Base-by-base conservation (phyloP, 2,888 invertebrate genomes). In the Spialia ferax region DNA sequence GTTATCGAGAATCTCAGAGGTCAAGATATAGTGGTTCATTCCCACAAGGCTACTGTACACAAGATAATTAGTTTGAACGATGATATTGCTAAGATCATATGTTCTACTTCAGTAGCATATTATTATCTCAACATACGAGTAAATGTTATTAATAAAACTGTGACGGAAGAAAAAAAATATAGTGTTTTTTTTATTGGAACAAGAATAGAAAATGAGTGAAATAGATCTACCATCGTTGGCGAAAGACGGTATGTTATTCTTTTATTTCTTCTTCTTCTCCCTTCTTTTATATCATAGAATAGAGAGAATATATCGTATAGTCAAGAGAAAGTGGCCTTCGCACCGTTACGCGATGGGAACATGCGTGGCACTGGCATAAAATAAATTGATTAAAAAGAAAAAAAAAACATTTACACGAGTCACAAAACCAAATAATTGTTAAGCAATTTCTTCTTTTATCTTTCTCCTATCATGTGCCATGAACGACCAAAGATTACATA, bases 11-110 rank as follows among this genome's bases (percentile, higher is more conserved):
- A 42, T 42, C 42, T 42, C 15, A 1, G 42, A 42, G 42, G 42
- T 6, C 42, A 42, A 42, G 42, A 15, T 42, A 42, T 6, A 42
- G 15, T 42, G 42, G 42, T 15, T 42, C 42, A 15, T 15, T 42
- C 42, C 6, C 15, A 42, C 42, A 42, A 42, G 42, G 42, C 15
- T 42, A 42, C 42, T 15, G 42, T 42, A 42, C 42, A 42, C 42
- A 42, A 42, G 42, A 42, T 42, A 42, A 42, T 42, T 42, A 42
- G 42, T 42, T 1, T 42, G 42, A 15, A 7, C 42, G 42, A 15
- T 42, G 15, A 42, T 42, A 42, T 42, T 42, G 42, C 42, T 15
- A 15, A 42, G 42, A 42, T 42, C 11, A 42, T 42, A 42, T 42
- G 42, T 15, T 15, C 42, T 42, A 15, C 15, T 15, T 42, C 42